A percentile compares a stretch with the other conserved stretches of the same genome.
Conservation (phyloP, 2,888 invertebrate species). For the Synanthedon tipuliformis region DNA sequence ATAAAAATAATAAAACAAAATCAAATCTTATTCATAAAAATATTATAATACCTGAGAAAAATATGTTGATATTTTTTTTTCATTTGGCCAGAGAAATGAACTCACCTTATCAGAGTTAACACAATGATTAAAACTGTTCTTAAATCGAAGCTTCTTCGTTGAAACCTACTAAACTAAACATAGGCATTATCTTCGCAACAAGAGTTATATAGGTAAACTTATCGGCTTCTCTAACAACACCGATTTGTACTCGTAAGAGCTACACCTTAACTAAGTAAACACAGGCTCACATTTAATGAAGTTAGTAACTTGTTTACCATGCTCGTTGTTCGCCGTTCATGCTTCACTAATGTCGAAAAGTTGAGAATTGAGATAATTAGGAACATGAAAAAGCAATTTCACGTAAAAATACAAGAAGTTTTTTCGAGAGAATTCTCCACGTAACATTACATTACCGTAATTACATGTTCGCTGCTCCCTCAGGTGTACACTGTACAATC, state of each 20-base stretch:
- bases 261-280: background rate
- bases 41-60: too few species aligned
- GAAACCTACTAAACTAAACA: too few species aligned
- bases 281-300: background rate
- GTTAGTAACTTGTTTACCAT: background rate
- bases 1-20: too few species aligned
- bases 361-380: slow-evolving; percentile 40
- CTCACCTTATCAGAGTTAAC: too few species aligned
- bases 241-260: background rate
- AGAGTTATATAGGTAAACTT: background rate
- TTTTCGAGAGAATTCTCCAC: slow-evolving; percentile 2
- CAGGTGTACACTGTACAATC: background rate
- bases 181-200: too few species aligned
- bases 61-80: too few species aligned
- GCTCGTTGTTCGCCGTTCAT: background rate
- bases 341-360: slow-evolving; percentile 14
- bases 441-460: background rate
- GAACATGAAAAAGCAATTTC: slow-evolving; percentile 27
- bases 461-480: background rate
- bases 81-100: too few species aligned
- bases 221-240: background rate
- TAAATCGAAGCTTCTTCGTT: too few species aligned
- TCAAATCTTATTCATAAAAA: too few species aligned
- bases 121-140: too few species aligned
- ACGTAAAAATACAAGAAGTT: slow-evolving; percentile 12